These are phyloP conservation scores for Plagodis pulveraria DNA, from an alignment of 2,888 invertebrate species.

Conservation along the genomic window DNA sequence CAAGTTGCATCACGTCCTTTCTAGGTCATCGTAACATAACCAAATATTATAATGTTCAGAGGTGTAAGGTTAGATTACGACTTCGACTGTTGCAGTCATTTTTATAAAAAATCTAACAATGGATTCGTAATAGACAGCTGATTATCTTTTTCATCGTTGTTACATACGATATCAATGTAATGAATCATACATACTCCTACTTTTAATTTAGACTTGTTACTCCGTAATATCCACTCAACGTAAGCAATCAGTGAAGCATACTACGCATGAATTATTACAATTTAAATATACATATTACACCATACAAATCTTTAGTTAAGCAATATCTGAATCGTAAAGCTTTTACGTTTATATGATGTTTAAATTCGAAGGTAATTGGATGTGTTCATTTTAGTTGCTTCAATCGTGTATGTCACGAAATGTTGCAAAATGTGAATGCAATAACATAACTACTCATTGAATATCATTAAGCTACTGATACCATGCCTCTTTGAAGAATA, in stretches of 20 bases:
- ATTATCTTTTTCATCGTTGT: conserved; percentile 3
- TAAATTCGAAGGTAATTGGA: conserved; percentile 42
- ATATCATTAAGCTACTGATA: conserved; percentile 30
- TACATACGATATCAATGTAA: conserved; percentile 5
- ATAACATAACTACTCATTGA: conserved; percentile 24
- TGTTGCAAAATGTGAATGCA: conserved; percentile 34
- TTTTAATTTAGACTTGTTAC: conserved; percentile 9
- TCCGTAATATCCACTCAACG: conserved; percentile 14
- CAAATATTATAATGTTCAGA: conserved; percentile 37
- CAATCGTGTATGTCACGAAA: conserved; percentile 38
- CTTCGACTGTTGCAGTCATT: conserved; percentile 17
- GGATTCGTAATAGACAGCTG: neutral
- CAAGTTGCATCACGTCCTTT: conserved; percentile 60
- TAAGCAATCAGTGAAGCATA: conserved; percentile 28
- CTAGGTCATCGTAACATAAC: conserved; percentile 47
- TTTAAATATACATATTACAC: conserved; percentile 38
- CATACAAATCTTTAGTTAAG: conserved; percentile 30
- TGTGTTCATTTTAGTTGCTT: conserved; percentile 35
- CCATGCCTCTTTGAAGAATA: conserved; percentile 1
- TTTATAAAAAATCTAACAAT: conserved; percentile 7
- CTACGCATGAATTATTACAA: conserved; percentile 19
- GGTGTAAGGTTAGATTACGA: conserved; percentile 48
- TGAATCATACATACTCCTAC: conserved; percentile 9
- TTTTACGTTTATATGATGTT: conserved; percentile 38
- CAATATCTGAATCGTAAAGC: conserved; percentile 41